Percentiles rank a stretch among this genome's conserved stretches.
phyloP scores from a whole-genome alignment of 2,113 vertebrate genomes.

The Aleadryas rufinucha region DNA sequence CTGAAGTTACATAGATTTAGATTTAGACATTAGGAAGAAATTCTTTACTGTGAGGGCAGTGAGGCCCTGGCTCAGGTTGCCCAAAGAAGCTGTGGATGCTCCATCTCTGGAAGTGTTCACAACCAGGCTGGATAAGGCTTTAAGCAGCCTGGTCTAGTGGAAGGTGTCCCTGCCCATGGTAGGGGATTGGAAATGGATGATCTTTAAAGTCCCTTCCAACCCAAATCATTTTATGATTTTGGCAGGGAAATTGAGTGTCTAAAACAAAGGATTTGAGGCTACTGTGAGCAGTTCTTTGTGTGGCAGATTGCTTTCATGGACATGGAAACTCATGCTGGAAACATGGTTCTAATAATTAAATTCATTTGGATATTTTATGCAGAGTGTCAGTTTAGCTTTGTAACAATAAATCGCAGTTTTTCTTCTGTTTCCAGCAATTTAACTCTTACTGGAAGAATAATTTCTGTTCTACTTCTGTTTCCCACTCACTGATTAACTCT shows the following conservation, averaged over 20 bases:
- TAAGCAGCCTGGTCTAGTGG: neutral
- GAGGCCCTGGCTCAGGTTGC: neutral
- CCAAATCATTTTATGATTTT: neutral
- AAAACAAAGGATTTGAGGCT: neutral
- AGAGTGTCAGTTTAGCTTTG: neutral
- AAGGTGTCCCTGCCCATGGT: neutral
- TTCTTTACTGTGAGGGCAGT: neutral
- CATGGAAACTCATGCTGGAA: neutral
- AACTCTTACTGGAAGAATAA: neutral
- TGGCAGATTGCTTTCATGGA: neutral
- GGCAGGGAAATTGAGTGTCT: neutral
- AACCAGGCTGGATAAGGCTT: neutral
- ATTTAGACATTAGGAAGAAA: neutral
- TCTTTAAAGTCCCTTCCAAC: neutral
- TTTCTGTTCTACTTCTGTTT: neutral
- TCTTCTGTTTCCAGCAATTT: neutral
- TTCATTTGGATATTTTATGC: neutral
- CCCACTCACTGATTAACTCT: neutral
- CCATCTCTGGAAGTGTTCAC: neutral
- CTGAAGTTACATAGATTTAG: neutral
- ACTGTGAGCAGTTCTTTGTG: neutral
- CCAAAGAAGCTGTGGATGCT: neutral
- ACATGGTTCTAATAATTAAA: neutral
- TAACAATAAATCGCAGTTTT: neutral
- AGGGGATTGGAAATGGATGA: neutral